Conservation (phyloP, 2,797 vertebrate species). For the Okamejei kenojei region DNA sequence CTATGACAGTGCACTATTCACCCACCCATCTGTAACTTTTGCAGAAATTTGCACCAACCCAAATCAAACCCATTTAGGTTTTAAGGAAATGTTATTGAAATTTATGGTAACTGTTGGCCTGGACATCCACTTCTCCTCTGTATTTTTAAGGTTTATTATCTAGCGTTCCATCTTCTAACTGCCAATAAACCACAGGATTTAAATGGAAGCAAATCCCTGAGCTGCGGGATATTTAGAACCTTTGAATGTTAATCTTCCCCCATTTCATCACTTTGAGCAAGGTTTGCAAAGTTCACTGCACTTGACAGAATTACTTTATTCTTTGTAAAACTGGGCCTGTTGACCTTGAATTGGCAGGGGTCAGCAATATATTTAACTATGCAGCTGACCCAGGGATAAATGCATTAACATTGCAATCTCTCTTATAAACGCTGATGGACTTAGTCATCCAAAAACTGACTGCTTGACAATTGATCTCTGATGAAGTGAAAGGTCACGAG, state of each 20-base stretch:
- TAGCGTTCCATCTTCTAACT: background rate
- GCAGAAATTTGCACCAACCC: background rate
- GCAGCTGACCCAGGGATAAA: background rate
- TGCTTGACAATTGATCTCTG: conserved; percentile 35
- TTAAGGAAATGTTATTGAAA: background rate
- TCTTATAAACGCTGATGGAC: conserved; percentile 23
- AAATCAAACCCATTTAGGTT: background rate
- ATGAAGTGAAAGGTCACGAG: background rate
- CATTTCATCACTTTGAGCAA: conserved; percentile 12
- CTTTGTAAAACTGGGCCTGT: conserved; percentile 18
- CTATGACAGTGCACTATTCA: background rate
- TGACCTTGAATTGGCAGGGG: background rate
- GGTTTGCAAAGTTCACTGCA: conserved; percentile 3
- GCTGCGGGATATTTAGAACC: background rate
- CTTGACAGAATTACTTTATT: conserved; percentile 31
- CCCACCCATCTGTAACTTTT: background rate
- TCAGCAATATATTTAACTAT: conserved; percentile 30
- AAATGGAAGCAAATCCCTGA: background rate
- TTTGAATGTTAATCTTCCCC: background rate
- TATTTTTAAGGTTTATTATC: background rate
- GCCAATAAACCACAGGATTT: background rate
- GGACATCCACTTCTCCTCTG: background rate
- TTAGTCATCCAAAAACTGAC: conserved; percentile 26
- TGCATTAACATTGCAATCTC: conserved; percentile 5
- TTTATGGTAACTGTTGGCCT: background rate